Percentiles rank a stretch among this genome's conserved stretches.
Conservation (phyloP, 2,888 invertebrate species). For the Melangyna quadrimaculata region DNA sequence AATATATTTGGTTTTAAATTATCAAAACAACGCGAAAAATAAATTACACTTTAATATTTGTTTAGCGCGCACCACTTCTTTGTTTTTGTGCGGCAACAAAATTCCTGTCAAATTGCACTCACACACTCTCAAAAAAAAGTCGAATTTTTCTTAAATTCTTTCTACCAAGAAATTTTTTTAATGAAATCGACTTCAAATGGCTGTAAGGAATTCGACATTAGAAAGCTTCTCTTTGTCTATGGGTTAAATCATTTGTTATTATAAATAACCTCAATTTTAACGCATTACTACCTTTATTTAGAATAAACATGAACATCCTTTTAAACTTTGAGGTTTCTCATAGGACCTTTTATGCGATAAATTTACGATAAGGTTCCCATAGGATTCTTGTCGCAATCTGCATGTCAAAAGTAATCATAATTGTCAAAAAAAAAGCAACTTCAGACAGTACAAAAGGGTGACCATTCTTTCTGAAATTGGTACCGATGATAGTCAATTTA, state of each 20-base stretch:
- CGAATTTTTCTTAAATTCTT: too few relatives aligned
- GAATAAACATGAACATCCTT: background rate
- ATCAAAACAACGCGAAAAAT: too few relatives aligned
- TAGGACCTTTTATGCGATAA: background rate
- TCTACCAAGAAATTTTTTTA: too few relatives aligned
- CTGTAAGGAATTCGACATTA: too few relatives aligned
- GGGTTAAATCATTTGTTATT: fast-evolving
- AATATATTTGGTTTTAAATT: too few relatives aligned
- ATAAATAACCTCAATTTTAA: background rate
- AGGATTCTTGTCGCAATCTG: background rate
- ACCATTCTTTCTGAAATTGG: background rate
- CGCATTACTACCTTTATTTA: background rate
- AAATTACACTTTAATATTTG: too few relatives aligned
- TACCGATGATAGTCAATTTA: too few relatives aligned
- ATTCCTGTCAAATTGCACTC: too few relatives aligned
- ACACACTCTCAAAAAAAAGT: too few relatives aligned
- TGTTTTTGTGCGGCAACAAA: too few relatives aligned
- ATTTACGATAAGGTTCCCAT: slow-evolving; percentile 3
- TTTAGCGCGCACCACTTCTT: too few relatives aligned
- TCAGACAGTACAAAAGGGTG: background rate
- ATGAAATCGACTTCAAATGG: too few relatives aligned
- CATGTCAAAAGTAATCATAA: slow-evolving; percentile 8
- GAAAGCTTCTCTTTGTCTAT: background rate
- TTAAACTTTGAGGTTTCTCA: background rate
- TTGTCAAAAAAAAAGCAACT: background rate